phyloP scores from a whole-genome alignment of 2,797 vertebrate genomes.

The Anolis apletophallus region DNA sequence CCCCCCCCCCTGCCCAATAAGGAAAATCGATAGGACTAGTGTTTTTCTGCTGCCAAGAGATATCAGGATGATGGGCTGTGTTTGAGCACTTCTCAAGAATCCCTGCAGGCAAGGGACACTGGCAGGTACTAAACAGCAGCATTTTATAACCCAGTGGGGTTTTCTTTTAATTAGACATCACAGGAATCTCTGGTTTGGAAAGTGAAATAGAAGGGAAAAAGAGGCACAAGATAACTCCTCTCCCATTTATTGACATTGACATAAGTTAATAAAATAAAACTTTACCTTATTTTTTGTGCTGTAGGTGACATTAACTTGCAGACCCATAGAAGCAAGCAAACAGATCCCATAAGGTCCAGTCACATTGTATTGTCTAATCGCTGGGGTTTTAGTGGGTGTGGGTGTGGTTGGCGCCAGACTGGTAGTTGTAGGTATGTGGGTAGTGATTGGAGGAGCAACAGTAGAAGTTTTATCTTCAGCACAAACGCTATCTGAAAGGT shows the following conservation, averaged over 20 bases:
- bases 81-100: neutral
- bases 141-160: neutral
- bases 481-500: constrained; percentile 84
- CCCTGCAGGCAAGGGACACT: too few species aligned
- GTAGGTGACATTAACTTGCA: constrained; percentile 91
- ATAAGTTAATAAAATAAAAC: neutral
- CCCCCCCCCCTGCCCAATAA: neutral
- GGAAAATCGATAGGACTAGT: neutral
- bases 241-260: neutral
- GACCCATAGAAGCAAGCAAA: constrained; percentile 84
- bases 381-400: constrained; percentile 69
- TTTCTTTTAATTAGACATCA: neutral
- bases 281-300: constrained; percentile 70
- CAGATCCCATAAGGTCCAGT: constrained; percentile 77
- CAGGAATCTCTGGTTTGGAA: neutral
- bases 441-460: constrained; percentile 61
- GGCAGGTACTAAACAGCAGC: neutral
- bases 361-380: constrained; percentile 81
- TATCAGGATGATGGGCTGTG: neutral
- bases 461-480: constrained; percentile 79
- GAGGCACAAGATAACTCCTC: neutral
- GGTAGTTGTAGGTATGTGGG: constrained; percentile 59
- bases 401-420: constrained; percentile 74
- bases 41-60: neutral
- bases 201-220: neutral